phyloP scores from a whole-genome alignment of 2,888 invertebrate genomes.

The Andrena trimmerana region DNA sequence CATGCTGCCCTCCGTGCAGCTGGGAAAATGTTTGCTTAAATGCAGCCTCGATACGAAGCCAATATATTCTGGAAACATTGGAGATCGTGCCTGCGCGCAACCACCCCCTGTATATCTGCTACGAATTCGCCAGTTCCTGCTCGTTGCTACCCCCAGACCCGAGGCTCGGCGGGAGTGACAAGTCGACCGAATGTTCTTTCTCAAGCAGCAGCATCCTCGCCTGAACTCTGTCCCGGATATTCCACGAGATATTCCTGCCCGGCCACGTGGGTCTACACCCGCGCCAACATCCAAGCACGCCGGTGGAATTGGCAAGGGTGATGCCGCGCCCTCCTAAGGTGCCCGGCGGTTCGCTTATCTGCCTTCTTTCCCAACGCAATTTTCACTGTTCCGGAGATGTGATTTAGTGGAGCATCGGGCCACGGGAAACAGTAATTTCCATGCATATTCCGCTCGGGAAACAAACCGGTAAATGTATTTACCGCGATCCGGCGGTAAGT shows the following conservation, averaged over 20 bases:
- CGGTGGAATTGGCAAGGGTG: conserved; percentile 58
- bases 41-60: not conserved
- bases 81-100: not conserved
- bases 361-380: conserved; percentile 71
- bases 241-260: conserved; percentile 27
- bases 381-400: conserved; percentile 69
- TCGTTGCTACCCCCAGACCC: conserved; percentile 2
- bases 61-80: conserved; percentile 21
- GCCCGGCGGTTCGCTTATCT: conserved; percentile 54
- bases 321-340: conserved; percentile 56
- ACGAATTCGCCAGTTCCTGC: not conserved
- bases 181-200: conserved; percentile 20
- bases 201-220: not conserved
- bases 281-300: not conserved
- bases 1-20: not conserved
- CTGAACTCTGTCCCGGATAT: conserved; percentile 27
- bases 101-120: too few species aligned
- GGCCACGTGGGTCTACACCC: not conserved
- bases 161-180: not conserved
- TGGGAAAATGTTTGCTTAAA: conserved; percentile 33
- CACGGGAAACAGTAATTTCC: conserved; percentile 57
- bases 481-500: conserved; percentile 36
- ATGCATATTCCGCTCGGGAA: conserved; percentile 65
- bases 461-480: conserved; percentile 52
- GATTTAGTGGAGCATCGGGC: conserved; percentile 66